Conservation (phyloP, 2,797 vertebrate species). For the Eupleurogrammus muticus region DNA sequence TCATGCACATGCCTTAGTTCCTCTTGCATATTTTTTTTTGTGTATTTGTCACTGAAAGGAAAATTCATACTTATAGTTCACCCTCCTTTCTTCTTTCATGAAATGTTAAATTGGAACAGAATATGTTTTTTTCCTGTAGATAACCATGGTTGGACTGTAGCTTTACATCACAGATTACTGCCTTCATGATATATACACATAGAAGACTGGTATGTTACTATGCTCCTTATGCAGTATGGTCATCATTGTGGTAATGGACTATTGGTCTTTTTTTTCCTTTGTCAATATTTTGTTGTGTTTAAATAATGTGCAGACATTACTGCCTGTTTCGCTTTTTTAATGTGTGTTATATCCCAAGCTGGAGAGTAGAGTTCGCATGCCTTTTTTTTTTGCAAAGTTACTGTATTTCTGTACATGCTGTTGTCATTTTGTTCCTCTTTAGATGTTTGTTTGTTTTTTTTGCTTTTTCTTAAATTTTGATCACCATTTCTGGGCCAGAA, state of each 20-base stretch:
- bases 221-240: slow-evolving; percentile 74
- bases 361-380: slow-evolving; percentile 84
- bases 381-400: slow-evolving; percentile 83
- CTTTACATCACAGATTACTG: slow-evolving; percentile 75
- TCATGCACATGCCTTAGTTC: slow-evolving; percentile 86
- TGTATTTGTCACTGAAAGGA: slow-evolving; percentile 44
- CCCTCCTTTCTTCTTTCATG: slow-evolving; percentile 46
- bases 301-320: slow-evolving; percentile 87
- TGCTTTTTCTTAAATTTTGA: slow-evolving; percentile 46
- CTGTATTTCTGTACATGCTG: slow-evolving; percentile 78
- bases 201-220: slow-evolving; percentile 48
- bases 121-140: slow-evolving; percentile 58
- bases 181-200: slow-evolving; percentile 64
- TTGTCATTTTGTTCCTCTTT: slow-evolving; percentile 51
- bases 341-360: slow-evolving; percentile 67
- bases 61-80: slow-evolving; percentile 49
- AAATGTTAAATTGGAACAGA: slow-evolving; percentile 45
- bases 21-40: slow-evolving; percentile 32
- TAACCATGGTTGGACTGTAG: slow-evolving; percentile 70
- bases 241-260: slow-evolving; percentile 66
- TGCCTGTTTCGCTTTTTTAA: slow-evolving; percentile 83
- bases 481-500: slow-evolving; percentile 57
- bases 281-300: slow-evolving; percentile 84
- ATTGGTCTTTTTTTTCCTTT: slow-evolving; percentile 78
- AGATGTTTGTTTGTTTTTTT: slow-evolving; percentile 27